Evolutionary conservation across 2,113 vertebrate genomes (phyloP).

Genomic region (Oryzias melastigma): DNA sequence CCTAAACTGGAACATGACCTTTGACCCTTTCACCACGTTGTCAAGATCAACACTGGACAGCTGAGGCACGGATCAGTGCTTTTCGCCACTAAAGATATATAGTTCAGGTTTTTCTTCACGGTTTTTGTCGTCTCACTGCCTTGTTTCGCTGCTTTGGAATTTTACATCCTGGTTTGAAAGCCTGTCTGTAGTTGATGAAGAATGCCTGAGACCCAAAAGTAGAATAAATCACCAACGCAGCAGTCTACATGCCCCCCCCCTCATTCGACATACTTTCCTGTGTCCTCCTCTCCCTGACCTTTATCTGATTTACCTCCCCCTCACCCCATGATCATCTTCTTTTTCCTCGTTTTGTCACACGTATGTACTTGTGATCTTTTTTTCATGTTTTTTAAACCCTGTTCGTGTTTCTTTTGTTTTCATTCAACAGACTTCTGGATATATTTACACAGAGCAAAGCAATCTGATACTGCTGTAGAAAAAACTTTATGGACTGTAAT

Average conservation of each 20-base stretch:
- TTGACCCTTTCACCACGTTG: slow-evolving; percentile 49
- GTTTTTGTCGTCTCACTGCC: slow-evolving; percentile 7
- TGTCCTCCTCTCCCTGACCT: slow-evolving; percentile 40
- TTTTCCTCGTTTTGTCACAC: slow-evolving; percentile 31
- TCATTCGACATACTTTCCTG: slow-evolving; percentile 37
- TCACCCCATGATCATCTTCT: slow-evolving; percentile 23
- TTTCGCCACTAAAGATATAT: slow-evolving; percentile 39
- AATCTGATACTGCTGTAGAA: slow-evolving; percentile 39
- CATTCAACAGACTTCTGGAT: slow-evolving; percentile 28
- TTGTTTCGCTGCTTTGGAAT: slow-evolving; percentile 40
- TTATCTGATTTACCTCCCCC: slow-evolving; percentile 25
- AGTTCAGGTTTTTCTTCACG: slow-evolving; percentile 1
- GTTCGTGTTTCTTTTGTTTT: slow-evolving; percentile 20
- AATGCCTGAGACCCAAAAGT: slow-evolving; percentile 39
- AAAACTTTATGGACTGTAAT: slow-evolving; percentile 59
- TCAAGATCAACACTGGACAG: slow-evolving; percentile 65
- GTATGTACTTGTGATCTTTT: slow-evolving; percentile 5
- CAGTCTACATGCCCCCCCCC: slow-evolving; percentile 17
- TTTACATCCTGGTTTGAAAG: slow-evolving; percentile 31
- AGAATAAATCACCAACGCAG: slow-evolving; percentile 52
- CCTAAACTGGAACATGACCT: slow-evolving; percentile 58
- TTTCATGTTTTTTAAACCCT: slow-evolving; percentile 4
- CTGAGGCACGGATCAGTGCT: slow-evolving; percentile 40
- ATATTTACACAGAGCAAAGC: slow-evolving; percentile 49
- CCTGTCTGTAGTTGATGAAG: slow-evolving; percentile 49